Conservation (phyloP, 2,113 vertebrate genomes). For the Rhynchopsitta pachyrhyncha region DNA sequence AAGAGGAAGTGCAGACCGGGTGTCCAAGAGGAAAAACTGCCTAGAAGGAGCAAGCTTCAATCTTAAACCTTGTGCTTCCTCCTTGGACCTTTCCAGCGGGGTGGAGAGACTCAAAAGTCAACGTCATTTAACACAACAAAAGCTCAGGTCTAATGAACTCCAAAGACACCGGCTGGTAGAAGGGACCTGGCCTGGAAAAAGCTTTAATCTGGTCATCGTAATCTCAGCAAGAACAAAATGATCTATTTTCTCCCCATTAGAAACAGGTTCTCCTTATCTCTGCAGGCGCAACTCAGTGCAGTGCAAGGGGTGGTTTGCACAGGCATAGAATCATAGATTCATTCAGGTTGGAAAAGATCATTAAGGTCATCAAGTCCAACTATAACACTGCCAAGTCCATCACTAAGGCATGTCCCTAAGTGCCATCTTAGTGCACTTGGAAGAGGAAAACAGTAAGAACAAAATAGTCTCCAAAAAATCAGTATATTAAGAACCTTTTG, state of each 20-base stretch:
- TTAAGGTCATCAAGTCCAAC: not conserved
- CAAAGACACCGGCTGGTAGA: rapidly evolving
- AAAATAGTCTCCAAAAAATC: not conserved
- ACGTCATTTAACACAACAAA: rapidly evolving
- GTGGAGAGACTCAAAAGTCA: not conserved
- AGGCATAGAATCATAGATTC: not conserved
- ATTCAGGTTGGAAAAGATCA: not conserved
- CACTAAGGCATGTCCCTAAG: not conserved
- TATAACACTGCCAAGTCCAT: not conserved
- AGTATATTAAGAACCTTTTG: not conserved
- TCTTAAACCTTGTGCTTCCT: not conserved
- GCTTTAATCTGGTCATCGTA: not conserved
- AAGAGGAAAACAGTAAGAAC: not conserved
- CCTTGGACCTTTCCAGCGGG: not conserved
- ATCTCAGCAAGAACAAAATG: not conserved
- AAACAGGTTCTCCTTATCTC: not conserved
- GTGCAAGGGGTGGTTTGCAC: not conserved
- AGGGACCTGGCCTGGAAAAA: not conserved
- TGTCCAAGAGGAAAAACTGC: not conserved
- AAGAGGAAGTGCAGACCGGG: not conserved
- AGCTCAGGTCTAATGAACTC: not conserved
- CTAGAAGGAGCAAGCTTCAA: not conserved
- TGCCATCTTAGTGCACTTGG: not conserved
- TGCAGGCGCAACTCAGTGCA: rapidly evolving
- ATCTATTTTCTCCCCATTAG: not conserved